These are phyloP conservation scores for Eremophila alpestris DNA, from an alignment of 2,797 vertebrate species.

Conservation along the genomic window DNA sequence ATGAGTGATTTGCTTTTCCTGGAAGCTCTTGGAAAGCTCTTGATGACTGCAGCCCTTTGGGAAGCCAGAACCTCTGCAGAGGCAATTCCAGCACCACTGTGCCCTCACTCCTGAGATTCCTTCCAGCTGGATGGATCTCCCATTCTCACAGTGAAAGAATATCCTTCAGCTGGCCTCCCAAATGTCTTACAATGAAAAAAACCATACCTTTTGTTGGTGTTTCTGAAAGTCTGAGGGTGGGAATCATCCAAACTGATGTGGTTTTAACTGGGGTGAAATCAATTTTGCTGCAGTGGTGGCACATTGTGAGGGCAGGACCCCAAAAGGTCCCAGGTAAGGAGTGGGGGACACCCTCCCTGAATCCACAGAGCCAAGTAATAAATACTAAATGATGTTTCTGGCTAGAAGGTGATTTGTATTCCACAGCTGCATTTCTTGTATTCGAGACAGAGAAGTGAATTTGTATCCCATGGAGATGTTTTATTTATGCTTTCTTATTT, in stretches of 20 bases:
- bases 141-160: not conserved
- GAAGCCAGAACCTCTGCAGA: not conserved
- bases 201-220: not conserved
- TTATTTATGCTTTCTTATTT: conserved; percentile 48
- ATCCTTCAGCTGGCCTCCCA: not conserved
- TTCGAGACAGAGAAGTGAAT: conserved; percentile 27
- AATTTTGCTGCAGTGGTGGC: not conserved
- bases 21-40: not conserved
- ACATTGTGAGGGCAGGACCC: not conserved
- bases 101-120: too few species aligned
- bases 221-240: not conserved
- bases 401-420: conserved; percentile 17
- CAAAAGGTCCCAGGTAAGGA: not conserved
- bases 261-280: not conserved
- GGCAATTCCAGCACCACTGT: not conserved
- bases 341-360: not conserved
- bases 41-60: not conserved
- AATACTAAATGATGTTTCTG: conserved; percentile 35
- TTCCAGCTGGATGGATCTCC: not conserved
- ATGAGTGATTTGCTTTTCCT: not conserved
- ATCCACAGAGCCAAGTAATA: not conserved
- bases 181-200: not conserved
- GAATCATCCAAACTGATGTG: rapidly evolving
- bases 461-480: conserved; percentile 32
- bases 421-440: conserved; percentile 1